phyloP scores from a whole-genome alignment of 2,888 invertebrate genomes.

The Rhagonycha lutea region DNA sequence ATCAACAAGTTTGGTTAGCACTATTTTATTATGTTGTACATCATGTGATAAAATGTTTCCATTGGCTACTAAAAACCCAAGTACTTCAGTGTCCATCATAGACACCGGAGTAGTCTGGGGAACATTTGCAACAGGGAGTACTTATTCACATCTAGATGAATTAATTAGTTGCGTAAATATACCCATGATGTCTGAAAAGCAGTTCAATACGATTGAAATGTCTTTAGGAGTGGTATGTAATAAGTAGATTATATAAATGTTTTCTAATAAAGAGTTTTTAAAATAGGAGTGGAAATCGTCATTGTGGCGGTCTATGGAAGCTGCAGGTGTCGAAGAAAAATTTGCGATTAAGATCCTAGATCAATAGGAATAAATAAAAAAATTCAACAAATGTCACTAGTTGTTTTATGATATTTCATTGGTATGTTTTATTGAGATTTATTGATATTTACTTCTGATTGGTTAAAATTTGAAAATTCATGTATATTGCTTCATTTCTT shows the following conservation, averaged over 20 bases:
- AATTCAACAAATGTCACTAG: no score
- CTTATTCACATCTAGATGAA: conserved; percentile 26
- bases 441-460: no score
- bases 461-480: no score
- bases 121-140: conserved; percentile 27
- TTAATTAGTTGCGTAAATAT: conserved; percentile 29
- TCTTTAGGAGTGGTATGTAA: not conserved
- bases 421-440: no score
- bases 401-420: no score
- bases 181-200: conserved; percentile 14
- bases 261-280: not conserved
- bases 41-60: not conserved
- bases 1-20: not conserved
- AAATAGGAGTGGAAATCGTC: conserved; percentile 14
- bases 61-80: not conserved
- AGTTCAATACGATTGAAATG: conserved; percentile 24
- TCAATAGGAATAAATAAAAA: no score
- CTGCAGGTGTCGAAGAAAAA: conserved; percentile 24
- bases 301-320: conserved; percentile 8
- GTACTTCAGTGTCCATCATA: not conserved
- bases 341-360: no score
- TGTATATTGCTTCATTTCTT: no score
- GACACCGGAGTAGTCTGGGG: conserved; percentile 27
- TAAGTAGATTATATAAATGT: not conserved
- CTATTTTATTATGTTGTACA: not conserved